Percentiles rank a stretch among this genome's conserved stretches.
phyloP scores from a whole-genome alignment of 1,140 invertebrate species.

The Papilio dardanus region DNA sequence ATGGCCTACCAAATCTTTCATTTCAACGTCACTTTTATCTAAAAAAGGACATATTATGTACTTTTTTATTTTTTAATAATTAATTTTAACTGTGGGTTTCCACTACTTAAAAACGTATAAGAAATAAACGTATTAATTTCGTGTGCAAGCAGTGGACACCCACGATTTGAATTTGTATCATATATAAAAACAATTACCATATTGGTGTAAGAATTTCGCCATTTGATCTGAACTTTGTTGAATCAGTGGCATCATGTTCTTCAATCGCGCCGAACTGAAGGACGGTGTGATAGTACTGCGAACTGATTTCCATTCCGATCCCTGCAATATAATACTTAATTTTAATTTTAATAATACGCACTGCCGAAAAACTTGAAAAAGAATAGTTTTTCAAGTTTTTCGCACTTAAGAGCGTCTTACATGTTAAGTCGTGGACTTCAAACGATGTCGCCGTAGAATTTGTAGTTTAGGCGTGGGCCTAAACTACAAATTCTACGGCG shows the following conservation, averaged over 20 bases:
- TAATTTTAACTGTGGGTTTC: too few relatives aligned
- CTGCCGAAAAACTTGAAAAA: neutral
- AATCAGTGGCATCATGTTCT: conserved; percentile 70
- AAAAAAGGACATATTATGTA: conserved; percentile 37
- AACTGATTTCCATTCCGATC: conserved; percentile 70
- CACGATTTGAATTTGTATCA: too few relatives aligned
- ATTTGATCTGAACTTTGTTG: conserved; percentile 61
- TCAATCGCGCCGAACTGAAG: conserved; percentile 68
- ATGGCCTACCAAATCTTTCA: conserved; percentile 75
- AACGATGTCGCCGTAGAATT: too few relatives aligned
- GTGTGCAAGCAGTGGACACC: too few relatives aligned
- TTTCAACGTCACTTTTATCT: conserved; percentile 71
- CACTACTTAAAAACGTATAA: too few relatives aligned
- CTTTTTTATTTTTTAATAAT: too few relatives aligned
- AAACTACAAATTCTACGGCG: too few relatives aligned
- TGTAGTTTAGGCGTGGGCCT: too few relatives aligned
- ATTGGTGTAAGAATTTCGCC: conserved; percentile 60
- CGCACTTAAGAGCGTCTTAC: too few relatives aligned
- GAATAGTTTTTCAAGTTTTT: too few relatives aligned
- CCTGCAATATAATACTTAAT: conserved; percentile 43
- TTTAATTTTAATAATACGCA: neutral
- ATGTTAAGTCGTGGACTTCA: too few relatives aligned
- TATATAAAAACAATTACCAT: conserved; percentile 60
- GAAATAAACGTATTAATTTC: too few relatives aligned
- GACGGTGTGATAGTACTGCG: conserved; percentile 67